These are phyloP conservation scores for Erynnis tages DNA, from an alignment of 2,888 invertebrate species.

Conservation along the genomic window DNA sequence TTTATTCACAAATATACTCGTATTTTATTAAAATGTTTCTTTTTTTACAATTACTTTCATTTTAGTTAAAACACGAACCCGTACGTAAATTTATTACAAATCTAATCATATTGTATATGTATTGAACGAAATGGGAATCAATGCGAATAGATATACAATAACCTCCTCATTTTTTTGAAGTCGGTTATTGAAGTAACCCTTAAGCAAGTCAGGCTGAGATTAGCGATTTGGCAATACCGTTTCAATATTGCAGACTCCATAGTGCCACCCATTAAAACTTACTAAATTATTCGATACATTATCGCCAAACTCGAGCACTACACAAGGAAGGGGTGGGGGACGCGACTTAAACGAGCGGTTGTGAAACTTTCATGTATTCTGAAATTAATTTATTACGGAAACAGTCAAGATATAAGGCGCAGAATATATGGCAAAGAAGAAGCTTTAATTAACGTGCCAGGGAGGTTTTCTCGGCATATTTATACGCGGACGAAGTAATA, in stretches of 20 bases:
- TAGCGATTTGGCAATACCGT: not conserved
- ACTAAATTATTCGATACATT: constrained; percentile 10
- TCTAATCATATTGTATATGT: no score
- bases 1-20: no score
- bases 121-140: no score
- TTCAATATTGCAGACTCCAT: constrained; percentile 2
- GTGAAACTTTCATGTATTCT: constrained; percentile 16
- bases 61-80: no score
- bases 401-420: not conserved
- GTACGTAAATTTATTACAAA: no score
- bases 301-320: not conserved
- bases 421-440: constrained; percentile 16
- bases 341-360: constrained; percentile 7
- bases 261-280: constrained; percentile 7
- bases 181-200: no score
- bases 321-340: not conserved
- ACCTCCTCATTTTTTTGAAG: no score
- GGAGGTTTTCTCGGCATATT: constrained; percentile 35
- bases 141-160: no score
- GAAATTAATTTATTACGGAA: constrained; percentile 20
- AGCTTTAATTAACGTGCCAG: constrained; percentile 26
- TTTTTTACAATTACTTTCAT: no score
- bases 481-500: constrained; percentile 43
- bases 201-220: no score
- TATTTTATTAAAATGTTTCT: no score